Percentiles rank a stretch among this genome's conserved stretches.
These are phyloP conservation scores for Drosophila nasuta DNA, from an alignment of 1,140 invertebrate genomes.

Conservation along the genomic window DNA sequence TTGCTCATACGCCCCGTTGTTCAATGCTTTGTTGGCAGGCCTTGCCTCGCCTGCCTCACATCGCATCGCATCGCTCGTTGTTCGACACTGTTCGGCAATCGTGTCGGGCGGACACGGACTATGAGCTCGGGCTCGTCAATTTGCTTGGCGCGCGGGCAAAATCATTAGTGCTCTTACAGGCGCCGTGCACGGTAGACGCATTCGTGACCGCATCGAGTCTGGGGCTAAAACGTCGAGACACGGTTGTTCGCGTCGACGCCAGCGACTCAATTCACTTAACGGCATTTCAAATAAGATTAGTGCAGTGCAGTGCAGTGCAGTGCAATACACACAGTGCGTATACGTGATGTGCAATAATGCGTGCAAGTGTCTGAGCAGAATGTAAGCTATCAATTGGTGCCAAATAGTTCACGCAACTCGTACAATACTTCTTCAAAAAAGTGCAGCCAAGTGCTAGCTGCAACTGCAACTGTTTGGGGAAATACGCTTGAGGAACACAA, in stretches of 20 bases:
- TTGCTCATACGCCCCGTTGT: conserved; percentile 75
- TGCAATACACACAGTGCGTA: conserved; percentile 24
- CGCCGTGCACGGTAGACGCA: conserved; percentile 83
- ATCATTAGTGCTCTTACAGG: conserved; percentile 85
- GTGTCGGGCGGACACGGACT: conserved; percentile 19
- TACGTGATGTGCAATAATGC: conserved; percentile 3
- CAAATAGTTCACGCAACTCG: background rate
- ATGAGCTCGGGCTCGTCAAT: conserved; percentile 55
- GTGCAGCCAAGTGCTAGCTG: background rate
- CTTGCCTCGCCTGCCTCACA: background rate
- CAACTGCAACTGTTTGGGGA: background rate
- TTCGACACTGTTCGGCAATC: conserved; percentile 6
- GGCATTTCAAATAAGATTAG: conserved; percentile 13
- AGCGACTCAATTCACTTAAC: conserved; percentile 55
- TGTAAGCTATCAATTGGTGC: conserved; percentile 7
- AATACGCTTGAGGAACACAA: background rate
- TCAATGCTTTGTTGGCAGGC: conserved; percentile 4
- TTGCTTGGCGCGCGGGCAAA: conserved; percentile 63
- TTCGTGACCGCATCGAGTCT: conserved; percentile 65
- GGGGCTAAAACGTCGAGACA: conserved; percentile 9
- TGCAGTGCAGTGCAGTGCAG: conserved; percentile 14
- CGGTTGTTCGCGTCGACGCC: conserved; percentile 69
- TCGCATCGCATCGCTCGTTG: background rate
- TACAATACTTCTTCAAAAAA: background rate
- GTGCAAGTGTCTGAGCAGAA: conserved; percentile 20